phyloP scores from a whole-genome alignment of 2,797 vertebrate species.

The Lemur catta region DNA sequence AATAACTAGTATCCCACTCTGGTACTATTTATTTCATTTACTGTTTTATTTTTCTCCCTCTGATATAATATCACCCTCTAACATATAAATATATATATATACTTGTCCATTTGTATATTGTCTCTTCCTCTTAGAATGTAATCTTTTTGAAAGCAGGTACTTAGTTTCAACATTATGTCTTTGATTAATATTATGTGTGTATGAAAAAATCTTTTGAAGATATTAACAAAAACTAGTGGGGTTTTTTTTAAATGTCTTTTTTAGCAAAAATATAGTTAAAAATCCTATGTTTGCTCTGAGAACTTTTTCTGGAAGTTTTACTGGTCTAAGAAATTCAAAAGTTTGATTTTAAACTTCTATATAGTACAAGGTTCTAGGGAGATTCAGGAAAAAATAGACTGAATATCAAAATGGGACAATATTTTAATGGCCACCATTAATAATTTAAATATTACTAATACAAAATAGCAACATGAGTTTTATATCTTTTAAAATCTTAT shows the following conservation, averaged over 20 bases:
- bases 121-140: not conserved
- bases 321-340: not conserved
- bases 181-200: not conserved
- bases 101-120: not conserved
- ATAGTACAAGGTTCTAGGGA: not conserved
- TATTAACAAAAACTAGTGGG: not conserved
- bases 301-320: not conserved
- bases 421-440: not conserved
- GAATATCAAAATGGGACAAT: not conserved
- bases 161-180: not conserved
- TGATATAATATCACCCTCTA: not conserved
- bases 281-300: not conserved
- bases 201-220: not conserved
- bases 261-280: constrained; percentile 24
- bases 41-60: not conserved
- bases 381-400: not conserved
- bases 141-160: not conserved
- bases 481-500: not conserved
- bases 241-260: not conserved
- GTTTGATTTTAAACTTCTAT: not conserved
- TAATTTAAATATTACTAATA: not conserved
- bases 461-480: not conserved
- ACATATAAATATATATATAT: not conserved
- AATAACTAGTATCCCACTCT: not conserved
- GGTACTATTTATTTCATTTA: not conserved